These are phyloP conservation scores for Coregonus suidteri DNA, from an alignment of 2,797 vertebrate species.

Conservation along the genomic window DNA sequence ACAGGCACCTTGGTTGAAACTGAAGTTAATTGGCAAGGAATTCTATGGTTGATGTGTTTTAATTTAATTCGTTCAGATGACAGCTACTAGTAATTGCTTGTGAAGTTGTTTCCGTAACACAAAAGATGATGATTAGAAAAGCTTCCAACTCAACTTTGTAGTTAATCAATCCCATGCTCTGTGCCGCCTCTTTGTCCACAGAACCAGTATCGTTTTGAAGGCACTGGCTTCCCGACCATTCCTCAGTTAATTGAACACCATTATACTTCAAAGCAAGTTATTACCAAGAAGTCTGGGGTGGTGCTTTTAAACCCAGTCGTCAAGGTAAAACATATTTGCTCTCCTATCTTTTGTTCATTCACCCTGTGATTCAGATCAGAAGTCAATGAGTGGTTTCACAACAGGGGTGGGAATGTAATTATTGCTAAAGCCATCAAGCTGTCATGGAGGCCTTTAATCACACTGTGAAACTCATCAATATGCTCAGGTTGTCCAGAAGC, in stretches of 20 bases:
- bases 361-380: neutral
- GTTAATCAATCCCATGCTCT: neutral
- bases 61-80: neutral
- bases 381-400: neutral
- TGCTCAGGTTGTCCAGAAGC: neutral
- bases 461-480: neutral
- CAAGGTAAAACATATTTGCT: slow-evolving; percentile 77
- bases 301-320: slow-evolving; percentile 89
- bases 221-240: slow-evolving; percentile 92
- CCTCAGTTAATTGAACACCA: slow-evolving; percentile 97
- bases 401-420: neutral
- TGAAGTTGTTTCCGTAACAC: neutral
- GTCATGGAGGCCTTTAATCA: neutral
- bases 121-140: neutral
- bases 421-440: neutral
- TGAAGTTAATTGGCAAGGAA: neutral
- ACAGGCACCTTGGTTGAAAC: neutral
- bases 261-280: slow-evolving; percentile 92
- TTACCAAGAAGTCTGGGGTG: slow-evolving; percentile 97
- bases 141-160: neutral
- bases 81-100: neutral
- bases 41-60: neutral
- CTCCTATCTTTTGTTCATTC: neutral
- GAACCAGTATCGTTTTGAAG: slow-evolving; percentile 95
- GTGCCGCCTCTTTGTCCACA: slow-evolving; percentile 53